Conservation (phyloP, 2,888 invertebrate genomes). For the Oscheius sp. region DNA sequence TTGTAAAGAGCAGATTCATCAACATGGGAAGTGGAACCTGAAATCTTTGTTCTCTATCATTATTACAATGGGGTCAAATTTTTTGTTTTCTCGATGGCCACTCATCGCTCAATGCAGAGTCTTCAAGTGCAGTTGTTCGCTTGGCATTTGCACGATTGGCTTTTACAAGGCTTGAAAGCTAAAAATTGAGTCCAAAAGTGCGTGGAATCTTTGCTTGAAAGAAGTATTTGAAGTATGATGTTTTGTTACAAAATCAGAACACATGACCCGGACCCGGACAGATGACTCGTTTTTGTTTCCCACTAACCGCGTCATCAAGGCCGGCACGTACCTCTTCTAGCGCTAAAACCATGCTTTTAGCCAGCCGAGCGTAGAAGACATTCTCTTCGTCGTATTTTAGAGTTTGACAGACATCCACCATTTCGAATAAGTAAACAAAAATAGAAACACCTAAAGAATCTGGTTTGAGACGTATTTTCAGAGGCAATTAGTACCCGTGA, state of each 20-base stretch:
- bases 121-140: too few species aligned
- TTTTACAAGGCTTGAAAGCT: too few species aligned
- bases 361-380: slow-evolving; percentile 67
- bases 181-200: too few species aligned
- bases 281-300: slow-evolving; percentile 28
- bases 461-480: neutral
- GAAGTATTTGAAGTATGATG: neutral
- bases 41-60: too few species aligned
- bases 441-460: slow-evolving; percentile 65
- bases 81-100: too few species aligned
- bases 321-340: slow-evolving; percentile 63
- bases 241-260: slow-evolving; percentile 14
- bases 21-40: slow-evolving; percentile 68
- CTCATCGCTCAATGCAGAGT: too few species aligned
- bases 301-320: too few species aligned
- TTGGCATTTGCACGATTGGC: too few species aligned
- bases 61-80: too few species aligned
- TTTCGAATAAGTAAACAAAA: slow-evolving; percentile 67
- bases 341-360: slow-evolving; percentile 68
- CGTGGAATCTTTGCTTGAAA: too few species aligned
- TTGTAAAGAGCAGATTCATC: slow-evolving; percentile 66
- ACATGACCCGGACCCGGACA: slow-evolving; percentile 25
- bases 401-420: slow-evolving; percentile 69
- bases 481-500: slow-evolving; percentile 49
- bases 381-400: slow-evolving; percentile 69